Percentiles rank a stretch among this genome's conserved stretches.
phyloP scores from a whole-genome alignment of 2,888 invertebrate species.

The Dryocosmus kuriphilus region DNA sequence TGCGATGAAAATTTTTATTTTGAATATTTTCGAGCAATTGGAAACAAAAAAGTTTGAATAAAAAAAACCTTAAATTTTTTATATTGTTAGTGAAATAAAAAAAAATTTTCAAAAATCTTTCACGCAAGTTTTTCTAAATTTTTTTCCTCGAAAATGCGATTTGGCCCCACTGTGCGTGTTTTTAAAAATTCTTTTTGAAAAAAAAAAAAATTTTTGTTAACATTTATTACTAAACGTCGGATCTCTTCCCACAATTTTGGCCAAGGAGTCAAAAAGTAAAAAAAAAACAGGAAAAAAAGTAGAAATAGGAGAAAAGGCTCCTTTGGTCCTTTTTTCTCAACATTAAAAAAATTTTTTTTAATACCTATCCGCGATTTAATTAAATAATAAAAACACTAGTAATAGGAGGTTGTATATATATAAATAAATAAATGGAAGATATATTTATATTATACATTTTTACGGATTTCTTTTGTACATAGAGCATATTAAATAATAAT shows the following conservation, averaged over 20 bases:
- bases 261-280: constrained; percentile 9
- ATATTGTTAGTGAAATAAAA: too few relatives aligned
- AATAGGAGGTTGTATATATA: constrained; percentile 29
- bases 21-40: too few relatives aligned
- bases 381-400: constrained; percentile 21
- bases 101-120: too few relatives aligned
- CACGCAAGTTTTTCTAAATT: too few relatives aligned
- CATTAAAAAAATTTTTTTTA: too few relatives aligned
- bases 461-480: constrained; percentile 51
- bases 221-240: constrained; percentile 37
- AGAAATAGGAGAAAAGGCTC: background rate
- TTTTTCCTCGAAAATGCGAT: too few relatives aligned
- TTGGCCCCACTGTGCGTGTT: too few relatives aligned
- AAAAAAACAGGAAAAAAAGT: background rate
- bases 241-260: constrained; percentile 31
- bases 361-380: constrained; percentile 10
- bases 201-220: too few relatives aligned
- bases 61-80: too few relatives aligned
- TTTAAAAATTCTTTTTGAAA: too few relatives aligned
- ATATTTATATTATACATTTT: constrained; percentile 36
- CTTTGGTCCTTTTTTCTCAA: background rate
- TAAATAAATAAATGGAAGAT: constrained; percentile 44
- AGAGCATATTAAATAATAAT: constrained; percentile 44
- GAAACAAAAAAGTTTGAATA: too few relatives aligned
- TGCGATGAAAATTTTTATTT: too few relatives aligned